These are phyloP conservation scores for Solenopsis fugax DNA, from an alignment of 1,140 invertebrate species.

Conservation along the genomic window DNA sequence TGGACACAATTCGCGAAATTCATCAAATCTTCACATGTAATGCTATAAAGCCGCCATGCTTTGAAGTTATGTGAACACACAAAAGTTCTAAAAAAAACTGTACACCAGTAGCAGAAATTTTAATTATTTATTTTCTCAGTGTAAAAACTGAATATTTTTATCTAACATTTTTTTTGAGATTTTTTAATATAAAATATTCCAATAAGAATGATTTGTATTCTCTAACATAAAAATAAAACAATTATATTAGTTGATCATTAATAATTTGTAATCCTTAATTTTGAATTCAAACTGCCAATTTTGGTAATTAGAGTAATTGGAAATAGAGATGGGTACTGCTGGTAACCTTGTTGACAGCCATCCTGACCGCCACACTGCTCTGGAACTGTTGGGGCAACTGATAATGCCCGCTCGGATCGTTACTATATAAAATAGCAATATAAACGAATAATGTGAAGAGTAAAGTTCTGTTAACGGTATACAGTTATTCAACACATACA, in stretches of 20 bases:
- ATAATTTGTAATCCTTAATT: neutral
- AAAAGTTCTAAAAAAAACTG: conserved; percentile 22
- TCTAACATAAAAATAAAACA: neutral
- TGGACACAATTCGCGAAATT: neutral
- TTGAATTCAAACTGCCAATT: too few relatives aligned
- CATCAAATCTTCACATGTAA: conserved; percentile 6
- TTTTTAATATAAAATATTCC: too few relatives aligned
- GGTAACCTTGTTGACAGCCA: too few relatives aligned
- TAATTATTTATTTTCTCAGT: neutral
- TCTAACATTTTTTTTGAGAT: neutral
- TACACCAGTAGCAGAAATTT: conserved; percentile 40
- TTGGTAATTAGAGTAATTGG: too few relatives aligned
- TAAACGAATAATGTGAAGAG: neutral
- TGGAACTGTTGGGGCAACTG: too few relatives aligned
- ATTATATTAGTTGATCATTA: neutral
- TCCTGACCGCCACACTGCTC: too few relatives aligned
- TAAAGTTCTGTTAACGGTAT: conserved; percentile 47
- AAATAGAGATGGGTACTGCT: too few relatives aligned
- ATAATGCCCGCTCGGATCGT: too few relatives aligned
- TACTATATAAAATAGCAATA: neutral
- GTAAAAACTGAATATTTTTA: conserved; percentile 4
- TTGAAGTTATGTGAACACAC: conserved; percentile 27
- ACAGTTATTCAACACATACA: conserved; percentile 31
- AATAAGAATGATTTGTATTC: neutral
- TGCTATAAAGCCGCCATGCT: conserved; percentile 4